Base-by-base conservation (phyloP, 2,113 vertebrate genomes). In the Nanorana parkeri region DNA sequence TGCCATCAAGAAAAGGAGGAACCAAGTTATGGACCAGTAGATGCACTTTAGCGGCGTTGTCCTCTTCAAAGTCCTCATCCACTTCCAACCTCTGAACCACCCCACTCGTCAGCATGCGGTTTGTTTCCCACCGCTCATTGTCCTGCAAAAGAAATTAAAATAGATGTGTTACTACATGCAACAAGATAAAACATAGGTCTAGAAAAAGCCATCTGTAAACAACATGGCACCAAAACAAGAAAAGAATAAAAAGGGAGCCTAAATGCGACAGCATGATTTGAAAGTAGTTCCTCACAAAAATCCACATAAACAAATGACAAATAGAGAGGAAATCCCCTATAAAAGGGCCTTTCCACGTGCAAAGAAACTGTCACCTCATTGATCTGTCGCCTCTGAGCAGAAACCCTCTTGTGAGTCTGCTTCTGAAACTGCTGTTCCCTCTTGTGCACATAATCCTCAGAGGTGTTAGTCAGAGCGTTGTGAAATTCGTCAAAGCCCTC, bases 71-170 rank as follows among this genome's bases (percentile, higher is more conserved):
- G 89, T 99, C 97, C 65, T 99, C 98, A 0, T 99, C 97, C 71
- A 99, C 97, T 86, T 99, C 98, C 71, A 99, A 88, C 36, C 98
- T 93, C 85, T 99, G 98, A 56, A 99, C 98, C 87, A 99, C 98
- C 0, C 98, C 98, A 0, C 98, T 99, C 73, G 98, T 99, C 87
- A 99, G 89, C 98, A 99, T 99, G n/a, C 98, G 97, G 85, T 99
- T 99, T 0, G 98, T 99, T 90, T 99, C 98, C 98, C 98, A 99
- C 47, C 98, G 96, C 84, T 99, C 98, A 0, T 99, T 99, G 83
- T 99, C 98, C 97, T 99, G 64, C 10, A 60, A n/a, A 5, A 75
- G 32, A 51, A 15, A 68, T 60, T 15, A 55, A n/a, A 0, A 24
- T 36, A 64, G 21, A 20, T 17, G 6, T 3, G 32, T 41, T 66